Evolutionary conservation across 2,888 invertebrate species (phyloP).

Genomic region (Tetropium fuscum): DNA sequence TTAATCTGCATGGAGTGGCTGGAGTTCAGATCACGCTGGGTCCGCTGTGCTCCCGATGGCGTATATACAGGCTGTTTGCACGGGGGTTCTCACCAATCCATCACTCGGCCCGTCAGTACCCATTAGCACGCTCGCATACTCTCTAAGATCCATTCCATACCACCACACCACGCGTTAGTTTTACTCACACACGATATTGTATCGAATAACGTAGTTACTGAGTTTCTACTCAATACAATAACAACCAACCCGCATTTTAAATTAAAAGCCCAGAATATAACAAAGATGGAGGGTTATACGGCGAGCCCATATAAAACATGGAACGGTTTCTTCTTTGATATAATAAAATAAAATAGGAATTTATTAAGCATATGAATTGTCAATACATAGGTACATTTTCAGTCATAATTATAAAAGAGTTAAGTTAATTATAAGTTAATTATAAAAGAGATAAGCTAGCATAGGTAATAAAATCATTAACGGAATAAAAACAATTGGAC

Average conservation of each 20-base stretch:
- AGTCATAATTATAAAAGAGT: too few relatives aligned
- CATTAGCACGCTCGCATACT: slow-evolving; percentile 72
- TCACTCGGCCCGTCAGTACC: slow-evolving; percentile 74
- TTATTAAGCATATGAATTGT: too few relatives aligned
- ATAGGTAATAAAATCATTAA: too few relatives aligned
- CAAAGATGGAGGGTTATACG: background rate
- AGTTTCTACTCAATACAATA: slow-evolving; percentile 20
- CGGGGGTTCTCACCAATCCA: slow-evolving; percentile 59
- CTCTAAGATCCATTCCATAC: slow-evolving; percentile 55
- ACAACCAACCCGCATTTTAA: slow-evolving; percentile 15
- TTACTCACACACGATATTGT: slow-evolving; percentile 34
- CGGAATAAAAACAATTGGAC: too few relatives aligned
- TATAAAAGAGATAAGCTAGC: too few relatives aligned
- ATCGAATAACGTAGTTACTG: slow-evolving; percentile 34
- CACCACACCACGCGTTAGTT: slow-evolving; percentile 50
- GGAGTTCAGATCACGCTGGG: slow-evolving; percentile 55
- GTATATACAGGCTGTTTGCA: slow-evolving; percentile 58
- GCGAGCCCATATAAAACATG: too few relatives aligned
- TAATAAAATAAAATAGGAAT: too few relatives aligned
- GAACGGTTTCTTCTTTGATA: too few relatives aligned
- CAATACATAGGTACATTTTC: too few relatives aligned
- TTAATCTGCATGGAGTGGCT: slow-evolving; percentile 59
- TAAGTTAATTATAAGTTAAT: too few relatives aligned
- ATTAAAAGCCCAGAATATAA: background rate
- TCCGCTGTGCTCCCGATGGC: slow-evolving; percentile 55